Base-by-base conservation (phyloP, 2,113 vertebrate genomes). In the Gymnorhina tibicen region DNA sequence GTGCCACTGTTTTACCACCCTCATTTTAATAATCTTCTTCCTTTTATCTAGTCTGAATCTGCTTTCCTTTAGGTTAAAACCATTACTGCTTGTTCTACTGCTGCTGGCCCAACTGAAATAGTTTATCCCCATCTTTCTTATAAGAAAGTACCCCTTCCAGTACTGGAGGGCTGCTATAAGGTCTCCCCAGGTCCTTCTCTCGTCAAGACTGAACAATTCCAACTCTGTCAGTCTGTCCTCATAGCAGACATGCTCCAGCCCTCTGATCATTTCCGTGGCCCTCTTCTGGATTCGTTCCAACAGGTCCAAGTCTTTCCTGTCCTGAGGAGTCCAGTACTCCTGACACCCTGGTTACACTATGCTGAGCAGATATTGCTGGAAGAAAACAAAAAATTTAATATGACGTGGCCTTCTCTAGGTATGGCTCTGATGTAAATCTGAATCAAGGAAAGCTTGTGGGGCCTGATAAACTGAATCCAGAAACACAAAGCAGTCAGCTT, bases 221-320 rank as follows among this genome's bases (percentile, higher is more conserved):
- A 22, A 7, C 16, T 53, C 47, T 59, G 16, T 75, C 62, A 35
- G n/a, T 11, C 21, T n/a, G 30, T 35, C 16, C 30, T 76, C n/a
- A 27, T 0, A 41, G 46, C 30, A 76, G 62, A 35, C 3, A 0
- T 8, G 16, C 24, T 68, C 24, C 53, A 60, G 20, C 10, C 4
- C 47, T 46, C 47, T 68, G 39, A 69, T 53, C 9, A 53, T 83
- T 76, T 33, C 41, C 0, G 0, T 28, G 22, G 11, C 7, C 10
- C 18, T 55, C 35, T 62, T 62, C 47, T 32, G 35, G 41, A 76
- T 42, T 90, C 1, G 0, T 60, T 69, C 18, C 56, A 82, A 21
- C 19, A 59, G 23, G 28, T 81, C 37, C 33, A 50, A 37, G 16
- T 17, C 23, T 46, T 59, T 46, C 19, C 37, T 39, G 19, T 33